Base-by-base conservation (phyloP, 2,797 vertebrate genomes). In the Delichon dasypus region DNA sequence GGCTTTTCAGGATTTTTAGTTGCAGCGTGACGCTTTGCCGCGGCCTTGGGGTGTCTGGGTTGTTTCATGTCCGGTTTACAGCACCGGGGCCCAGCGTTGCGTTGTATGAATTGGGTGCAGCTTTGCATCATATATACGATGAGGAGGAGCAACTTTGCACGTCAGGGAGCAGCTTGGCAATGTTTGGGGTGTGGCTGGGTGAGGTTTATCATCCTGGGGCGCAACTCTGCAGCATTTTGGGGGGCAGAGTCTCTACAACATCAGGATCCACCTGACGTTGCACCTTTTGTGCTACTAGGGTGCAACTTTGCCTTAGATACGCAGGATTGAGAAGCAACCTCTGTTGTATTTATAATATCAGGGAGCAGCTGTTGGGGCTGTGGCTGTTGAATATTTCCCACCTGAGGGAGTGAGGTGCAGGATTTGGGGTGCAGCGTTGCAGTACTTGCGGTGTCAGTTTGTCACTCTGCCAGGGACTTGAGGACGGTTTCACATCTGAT, bases 71-170 rank as follows among this genome's bases (percentile, higher is more conserved):
- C 47, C 0, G 0, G 1, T 36, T 61, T 32, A 16, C 70, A 54
- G 0, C 40, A 8, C n/a, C 20, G 15, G 15, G 26, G 17, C 47
- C 54, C 47, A 66, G 0, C 3, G 0, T 3, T n/a, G 29, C 20
- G 1, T 4, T 26, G n/a, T 15, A 4, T 17, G 26, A 26, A n/a
- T 5, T 53, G 53, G 11, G 10, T 60, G 17, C 38, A 53, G 5
- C 10, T 81, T 53, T 67, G 12, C 40, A 26, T 64, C 17, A 2
- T 13, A 1, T 38, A 1, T 13, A 9, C 15, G 25, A 9, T 2
- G 3, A 18, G 4, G 19, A 67, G 70, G 54, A 74, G 47, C 62
- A 42, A 1, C 30, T 71, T 48, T 32, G 32, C 36, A 22, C 34
- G 16, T 13, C 61, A 67, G 47, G 54, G 30, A 67, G 47, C 47